Evolutionary conservation across 2,888 invertebrate genomes (phyloP).

Genomic region (Pterobdella sp.): DNA sequence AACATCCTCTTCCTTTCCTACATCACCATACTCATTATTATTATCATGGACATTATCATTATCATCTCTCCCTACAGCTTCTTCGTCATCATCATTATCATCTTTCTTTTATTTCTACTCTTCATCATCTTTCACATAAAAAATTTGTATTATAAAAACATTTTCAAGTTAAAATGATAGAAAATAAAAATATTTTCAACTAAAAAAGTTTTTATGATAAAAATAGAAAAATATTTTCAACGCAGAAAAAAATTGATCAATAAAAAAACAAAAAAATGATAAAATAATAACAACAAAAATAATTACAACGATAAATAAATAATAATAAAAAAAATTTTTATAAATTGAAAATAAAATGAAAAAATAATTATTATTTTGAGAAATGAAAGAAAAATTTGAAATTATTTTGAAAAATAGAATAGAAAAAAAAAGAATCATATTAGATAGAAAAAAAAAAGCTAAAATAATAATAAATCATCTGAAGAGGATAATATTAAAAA

Average conservation of each 20-base stretch:
- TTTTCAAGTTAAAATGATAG: not conserved
- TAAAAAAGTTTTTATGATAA: not conserved
- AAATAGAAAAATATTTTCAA: not conserved
- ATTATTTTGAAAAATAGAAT: not conserved
- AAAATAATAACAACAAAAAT: slow-evolving; percentile 7
- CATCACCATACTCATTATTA: slow-evolving; percentile 9
- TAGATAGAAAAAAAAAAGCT: not conserved
- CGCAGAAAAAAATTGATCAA: not conserved
- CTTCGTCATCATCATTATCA: slow-evolving; percentile 10
- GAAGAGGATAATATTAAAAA: not conserved
- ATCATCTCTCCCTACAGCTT: not conserved
- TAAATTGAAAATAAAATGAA: slow-evolving; percentile 4
- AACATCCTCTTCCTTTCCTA: not conserved
- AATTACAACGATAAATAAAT: slow-evolving; percentile 2
- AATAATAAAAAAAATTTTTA: not conserved
- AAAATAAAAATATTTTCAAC: no score
- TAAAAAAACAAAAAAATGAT: not conserved
- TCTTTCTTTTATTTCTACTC: not conserved
- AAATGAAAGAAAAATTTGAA: not conserved
- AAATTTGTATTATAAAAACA: not conserved
- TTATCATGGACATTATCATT: slow-evolving; percentile 7
- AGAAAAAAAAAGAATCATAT: not conserved
- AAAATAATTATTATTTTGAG: not conserved
- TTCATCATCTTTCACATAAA: not conserved
- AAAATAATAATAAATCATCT: not conserved